These are phyloP conservation scores for Hydriomena furcata DNA, from an alignment of 2,888 invertebrate species.

Conservation along the genomic window DNA sequence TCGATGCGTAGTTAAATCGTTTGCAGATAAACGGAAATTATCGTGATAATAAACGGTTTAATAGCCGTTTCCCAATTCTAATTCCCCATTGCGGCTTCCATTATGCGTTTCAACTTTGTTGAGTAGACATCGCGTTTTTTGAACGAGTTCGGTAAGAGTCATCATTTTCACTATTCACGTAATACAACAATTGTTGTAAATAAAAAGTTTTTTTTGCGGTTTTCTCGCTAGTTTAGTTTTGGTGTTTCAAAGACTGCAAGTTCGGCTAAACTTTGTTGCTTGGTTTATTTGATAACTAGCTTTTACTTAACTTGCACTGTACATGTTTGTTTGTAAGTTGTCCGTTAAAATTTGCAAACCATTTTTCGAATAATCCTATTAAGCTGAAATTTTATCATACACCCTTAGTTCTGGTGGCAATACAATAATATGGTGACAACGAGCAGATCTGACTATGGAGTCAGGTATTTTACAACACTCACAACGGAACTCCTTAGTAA, in stretches of 20 bases:
- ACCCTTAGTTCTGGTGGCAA: no score
- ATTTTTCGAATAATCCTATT: no score
- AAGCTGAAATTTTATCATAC: no score
- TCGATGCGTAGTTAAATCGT: slow-evolving; percentile 43
- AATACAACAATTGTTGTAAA: slow-evolving; percentile 23
- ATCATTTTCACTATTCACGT: slow-evolving; percentile 27
- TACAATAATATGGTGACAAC: no score
- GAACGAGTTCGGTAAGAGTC: slow-evolving; percentile 23
- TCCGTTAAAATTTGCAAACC: no score
- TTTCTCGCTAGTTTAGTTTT: slow-evolving; percentile 3
- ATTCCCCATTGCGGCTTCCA: slow-evolving; percentile 31
- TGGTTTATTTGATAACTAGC: no score
- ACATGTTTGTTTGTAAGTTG: no score
- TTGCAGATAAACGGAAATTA: slow-evolving; percentile 46
- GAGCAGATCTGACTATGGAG: no score
- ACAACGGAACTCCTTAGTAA: no score
- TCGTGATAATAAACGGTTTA: slow-evolving; percentile 50
- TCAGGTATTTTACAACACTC: no score
- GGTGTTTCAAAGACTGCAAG: slow-evolving; percentile 3
- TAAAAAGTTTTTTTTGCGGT: slow-evolving; percentile 16
- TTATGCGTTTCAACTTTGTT: slow-evolving; percentile 32
- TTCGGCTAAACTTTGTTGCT: slow-evolving; percentile 2
- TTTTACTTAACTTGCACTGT: no score
- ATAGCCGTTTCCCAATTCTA: slow-evolving; percentile 42
- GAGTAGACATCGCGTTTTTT: slow-evolving; percentile 28